Percentiles rank a stretch among this genome's conserved stretches.
Conservation (phyloP, 2,113 vertebrate genomes). For the Melanotaenia duboulayi region DNA sequence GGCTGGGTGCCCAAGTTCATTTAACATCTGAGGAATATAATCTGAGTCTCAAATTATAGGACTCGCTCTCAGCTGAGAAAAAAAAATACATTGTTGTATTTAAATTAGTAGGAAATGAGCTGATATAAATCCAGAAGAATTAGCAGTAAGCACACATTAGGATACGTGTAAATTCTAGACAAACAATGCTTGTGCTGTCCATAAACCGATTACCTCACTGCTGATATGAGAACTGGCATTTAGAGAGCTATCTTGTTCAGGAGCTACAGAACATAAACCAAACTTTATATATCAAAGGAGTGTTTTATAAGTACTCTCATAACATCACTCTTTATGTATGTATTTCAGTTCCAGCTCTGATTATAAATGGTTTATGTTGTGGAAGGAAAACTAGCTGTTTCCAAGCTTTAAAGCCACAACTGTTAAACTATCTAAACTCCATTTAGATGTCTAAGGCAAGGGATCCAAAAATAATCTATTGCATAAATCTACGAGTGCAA, state of each 20-base stretch:
- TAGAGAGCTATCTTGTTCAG: too few species aligned
- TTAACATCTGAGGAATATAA: slow-evolving; percentile 56
- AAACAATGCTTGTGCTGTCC: neutral
- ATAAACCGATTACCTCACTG: neutral
- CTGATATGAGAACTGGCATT: neutral
- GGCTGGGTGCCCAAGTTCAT: slow-evolving; percentile 49
- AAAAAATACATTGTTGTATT: slow-evolving; percentile 38
- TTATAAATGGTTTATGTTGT: neutral
- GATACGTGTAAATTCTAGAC: slow-evolving; percentile 17
- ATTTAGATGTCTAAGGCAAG: neutral
- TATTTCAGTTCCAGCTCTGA: neutral
- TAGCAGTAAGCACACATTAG: slow-evolving; percentile 13
- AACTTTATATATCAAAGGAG: too few species aligned
- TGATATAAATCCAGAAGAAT: slow-evolving; percentile 41
- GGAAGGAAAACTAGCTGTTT: neutral
- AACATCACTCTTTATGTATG: neutral
- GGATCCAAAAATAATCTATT: neutral
- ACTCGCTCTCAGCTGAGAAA: slow-evolving; percentile 12
- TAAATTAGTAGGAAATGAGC: slow-evolving; percentile 25
- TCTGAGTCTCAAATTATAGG: slow-evolving; percentile 49
- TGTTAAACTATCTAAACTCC: too few species aligned
- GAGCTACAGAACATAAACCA: neutral
- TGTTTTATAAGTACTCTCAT: neutral
- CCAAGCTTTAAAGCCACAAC: neutral
- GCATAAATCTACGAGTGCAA: neutral